phyloP scores from a whole-genome alignment of 2,113 vertebrate genomes.

The Chrysemys picta region DNA sequence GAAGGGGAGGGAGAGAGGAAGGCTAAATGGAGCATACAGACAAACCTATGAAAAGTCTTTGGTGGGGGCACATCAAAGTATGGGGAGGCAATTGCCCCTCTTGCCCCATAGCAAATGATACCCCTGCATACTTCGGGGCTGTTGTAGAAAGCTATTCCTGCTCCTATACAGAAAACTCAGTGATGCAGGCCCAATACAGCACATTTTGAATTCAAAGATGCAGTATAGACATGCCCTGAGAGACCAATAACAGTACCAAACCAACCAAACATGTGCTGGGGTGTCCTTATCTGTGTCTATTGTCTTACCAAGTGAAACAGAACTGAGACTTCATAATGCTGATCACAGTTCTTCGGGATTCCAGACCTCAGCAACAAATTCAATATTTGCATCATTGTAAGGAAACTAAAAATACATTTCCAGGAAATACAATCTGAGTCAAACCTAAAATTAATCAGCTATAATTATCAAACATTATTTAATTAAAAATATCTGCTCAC shows the following conservation, averaged over 20 bases:
- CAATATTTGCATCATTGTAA: slow-evolving; percentile 25
- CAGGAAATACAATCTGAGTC: slow-evolving; percentile 74
- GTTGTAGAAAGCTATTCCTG: background rate
- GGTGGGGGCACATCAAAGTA: background rate
- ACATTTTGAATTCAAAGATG: rapidly evolving
- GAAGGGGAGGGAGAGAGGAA: background rate
- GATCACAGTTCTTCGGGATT: slow-evolving; percentile 28
- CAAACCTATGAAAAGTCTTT: background rate
- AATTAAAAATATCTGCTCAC: slow-evolving; percentile 82
- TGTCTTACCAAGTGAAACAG: rapidly evolving
- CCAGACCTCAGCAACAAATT: background rate
- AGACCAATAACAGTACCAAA: background rate
- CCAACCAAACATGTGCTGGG: background rate
- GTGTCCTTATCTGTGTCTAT: background rate
- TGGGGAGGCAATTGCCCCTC: background rate
- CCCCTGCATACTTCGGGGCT: rapidly evolving
- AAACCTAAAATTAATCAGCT: slow-evolving; percentile 83
- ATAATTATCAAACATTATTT: slow-evolving; percentile 83
- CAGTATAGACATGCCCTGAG: background rate
- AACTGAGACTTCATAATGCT: slow-evolving; percentile 28
- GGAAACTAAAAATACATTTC: slow-evolving; percentile 74
- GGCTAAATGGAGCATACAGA: background rate
- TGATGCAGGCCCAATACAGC: rapidly evolving
- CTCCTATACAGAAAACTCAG: background rate
- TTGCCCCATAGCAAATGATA: background rate